These are phyloP conservation scores for Butorides virescens DNA, from an alignment of 2,113 vertebrate genomes.

Conservation along the genomic window DNA sequence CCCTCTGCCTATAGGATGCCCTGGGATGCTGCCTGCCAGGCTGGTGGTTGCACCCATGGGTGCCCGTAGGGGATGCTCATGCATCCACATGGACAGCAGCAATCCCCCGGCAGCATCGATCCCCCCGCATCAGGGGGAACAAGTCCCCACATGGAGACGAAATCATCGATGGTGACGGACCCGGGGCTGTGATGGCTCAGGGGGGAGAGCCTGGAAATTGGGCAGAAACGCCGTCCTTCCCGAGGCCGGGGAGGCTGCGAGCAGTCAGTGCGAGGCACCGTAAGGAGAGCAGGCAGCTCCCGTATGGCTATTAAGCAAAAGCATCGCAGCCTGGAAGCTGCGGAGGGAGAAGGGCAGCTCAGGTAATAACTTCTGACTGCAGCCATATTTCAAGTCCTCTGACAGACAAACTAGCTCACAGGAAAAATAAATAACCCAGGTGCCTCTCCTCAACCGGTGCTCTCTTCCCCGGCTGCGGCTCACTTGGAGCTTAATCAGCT, in stretches of 20 bases:
- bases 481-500: neutral
- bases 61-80: neutral
- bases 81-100: rapidly evolving
- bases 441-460: neutral
- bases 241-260: rapidly evolving
- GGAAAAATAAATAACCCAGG: neutral
- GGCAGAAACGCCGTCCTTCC: neutral
- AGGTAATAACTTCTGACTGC: neutral
- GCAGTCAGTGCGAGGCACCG: neutral
- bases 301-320: neutral
- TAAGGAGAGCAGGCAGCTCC: neutral
- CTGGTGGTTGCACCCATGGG: neutral
- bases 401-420: neutral
- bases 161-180: neutral
- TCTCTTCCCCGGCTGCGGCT: neutral
- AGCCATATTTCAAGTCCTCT: neutral
- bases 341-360: neutral
- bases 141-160: rapidly evolving
- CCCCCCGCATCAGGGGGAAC: rapidly evolving
- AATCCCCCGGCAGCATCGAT: too few relatives aligned
- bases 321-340: neutral
- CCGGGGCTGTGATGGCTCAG: neutral
- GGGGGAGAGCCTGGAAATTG: neutral
- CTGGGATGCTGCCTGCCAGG: neutral
- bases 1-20: neutral